Percentiles rank a stretch among this genome's conserved stretches.
These are phyloP conservation scores for Pampusana beccarii DNA, from an alignment of 2,113 vertebrate genomes.

Conservation along the genomic window DNA sequence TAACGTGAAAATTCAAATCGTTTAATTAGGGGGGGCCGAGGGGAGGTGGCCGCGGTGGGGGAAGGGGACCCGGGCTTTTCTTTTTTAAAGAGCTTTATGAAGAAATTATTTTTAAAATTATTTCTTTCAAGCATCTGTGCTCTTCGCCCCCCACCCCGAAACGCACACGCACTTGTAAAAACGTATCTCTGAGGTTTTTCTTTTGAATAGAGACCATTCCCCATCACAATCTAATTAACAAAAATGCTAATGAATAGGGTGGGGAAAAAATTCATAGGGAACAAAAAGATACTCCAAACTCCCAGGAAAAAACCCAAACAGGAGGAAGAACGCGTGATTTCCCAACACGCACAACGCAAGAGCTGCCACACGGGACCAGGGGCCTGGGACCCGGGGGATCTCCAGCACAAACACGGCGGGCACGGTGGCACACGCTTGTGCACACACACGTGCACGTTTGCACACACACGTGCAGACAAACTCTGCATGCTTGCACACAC, in stretches of 20 bases:
- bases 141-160: background rate
- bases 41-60: constrained; percentile 1
- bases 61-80: constrained; percentile 25
- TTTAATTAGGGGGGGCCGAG: constrained; percentile 66
- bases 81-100: constrained; percentile 61
- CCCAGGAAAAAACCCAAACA: background rate
- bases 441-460: too few relatives aligned
- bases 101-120: constrained; percentile 53
- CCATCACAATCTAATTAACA: constrained; percentile 65
- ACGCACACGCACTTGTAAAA: background rate
- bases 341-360: background rate
- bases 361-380: rapidly evolving
- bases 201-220: constrained; percentile 44
- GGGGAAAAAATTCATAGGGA: background rate
- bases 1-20: constrained; percentile 69
- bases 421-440: too few relatives aligned
- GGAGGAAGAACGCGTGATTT: background rate
- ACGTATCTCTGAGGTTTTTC: background rate
- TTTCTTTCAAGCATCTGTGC: constrained; percentile 37
- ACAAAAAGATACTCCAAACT: background rate
- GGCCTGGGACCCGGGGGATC: background rate
- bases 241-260: constrained; percentile 14
- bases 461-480: too few relatives aligned
- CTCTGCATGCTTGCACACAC: background rate
- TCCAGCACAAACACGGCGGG: too few relatives aligned